Evolutionary conservation across 2,888 invertebrate species (phyloP).

Genomic region (Pseudococcus jackbeardsleyi): DNA sequence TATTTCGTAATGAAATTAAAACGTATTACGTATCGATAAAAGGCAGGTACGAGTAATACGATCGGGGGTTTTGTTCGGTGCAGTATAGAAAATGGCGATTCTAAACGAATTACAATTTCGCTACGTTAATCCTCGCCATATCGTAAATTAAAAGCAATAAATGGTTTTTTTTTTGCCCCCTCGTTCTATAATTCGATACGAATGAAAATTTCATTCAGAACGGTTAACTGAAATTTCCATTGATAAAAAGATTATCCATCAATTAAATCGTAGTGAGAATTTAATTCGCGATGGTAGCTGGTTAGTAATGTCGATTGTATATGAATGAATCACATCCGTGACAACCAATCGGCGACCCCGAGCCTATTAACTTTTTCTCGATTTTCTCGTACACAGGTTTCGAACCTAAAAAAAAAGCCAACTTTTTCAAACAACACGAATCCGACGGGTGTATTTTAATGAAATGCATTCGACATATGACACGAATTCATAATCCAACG

Average conservation of each 20-base stretch:
- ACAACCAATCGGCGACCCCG: neutral
- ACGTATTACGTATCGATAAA: neutral
- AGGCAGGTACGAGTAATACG: neutral
- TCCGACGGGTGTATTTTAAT: neutral
- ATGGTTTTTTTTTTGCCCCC: neutral
- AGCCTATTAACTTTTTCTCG: neutral
- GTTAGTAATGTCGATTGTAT: neutral
- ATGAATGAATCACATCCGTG: constrained; percentile 15
- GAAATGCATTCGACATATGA: neutral
- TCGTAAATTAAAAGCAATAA: constrained; percentile 29
- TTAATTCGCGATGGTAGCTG: neutral
- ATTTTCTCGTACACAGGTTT: neutral
- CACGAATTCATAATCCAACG: neutral
- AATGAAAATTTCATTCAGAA: neutral
- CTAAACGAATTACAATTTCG: neutral
- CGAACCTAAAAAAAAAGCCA: neutral
- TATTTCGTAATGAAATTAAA: constrained; percentile 3
- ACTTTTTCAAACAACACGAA: neutral
- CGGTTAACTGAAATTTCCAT: neutral
- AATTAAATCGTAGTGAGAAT: neutral
- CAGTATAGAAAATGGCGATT: neutral
- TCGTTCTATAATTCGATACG: neutral
- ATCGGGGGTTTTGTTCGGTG: neutral
- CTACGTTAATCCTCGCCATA: neutral
- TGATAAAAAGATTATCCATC: neutral